These are phyloP conservation scores for Orius insidiosus DNA, from an alignment of 1,140 invertebrate genomes.

Conservation along the genomic window DNA sequence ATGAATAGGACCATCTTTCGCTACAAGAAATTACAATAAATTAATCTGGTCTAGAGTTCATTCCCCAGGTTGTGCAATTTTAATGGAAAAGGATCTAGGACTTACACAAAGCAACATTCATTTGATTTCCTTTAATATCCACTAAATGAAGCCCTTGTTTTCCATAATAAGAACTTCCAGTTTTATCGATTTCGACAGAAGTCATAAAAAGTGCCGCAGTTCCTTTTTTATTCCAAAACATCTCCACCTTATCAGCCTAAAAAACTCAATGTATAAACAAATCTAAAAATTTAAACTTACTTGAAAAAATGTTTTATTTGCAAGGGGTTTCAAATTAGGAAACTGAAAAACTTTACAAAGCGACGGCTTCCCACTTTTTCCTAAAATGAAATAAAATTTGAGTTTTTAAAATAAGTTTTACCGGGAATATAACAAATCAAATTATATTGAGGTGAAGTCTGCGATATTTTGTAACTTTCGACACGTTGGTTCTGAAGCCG, in stretches of 20 bases:
- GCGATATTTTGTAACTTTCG: slow-evolving; percentile 54
- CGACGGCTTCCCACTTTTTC: slow-evolving; percentile 50
- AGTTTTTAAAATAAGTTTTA: no score
- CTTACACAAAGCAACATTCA: slow-evolving; percentile 4
- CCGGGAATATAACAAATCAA: slow-evolving; percentile 46
- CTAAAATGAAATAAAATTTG: no score
- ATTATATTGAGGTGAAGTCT: slow-evolving; percentile 40
- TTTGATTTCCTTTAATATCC: slow-evolving; percentile 56
- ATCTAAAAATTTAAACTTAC: slow-evolving; percentile 26
- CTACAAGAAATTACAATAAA: no score
- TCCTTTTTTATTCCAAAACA: slow-evolving; percentile 78
- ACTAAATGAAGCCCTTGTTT: slow-evolving; percentile 84
- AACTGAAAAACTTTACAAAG: slow-evolving; percentile 66
- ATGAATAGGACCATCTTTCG: slow-evolving; percentile 84
- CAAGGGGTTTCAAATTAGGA: slow-evolving; percentile 61
- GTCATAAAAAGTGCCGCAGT: slow-evolving; percentile 68
- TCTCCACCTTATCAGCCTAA: slow-evolving; percentile 71
- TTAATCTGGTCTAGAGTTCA: no score
- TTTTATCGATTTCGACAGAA: slow-evolving; percentile 80
- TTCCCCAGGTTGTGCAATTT: no score
- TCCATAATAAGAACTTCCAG: slow-evolving; percentile 90
- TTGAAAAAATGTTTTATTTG: slow-evolving; percentile 81
- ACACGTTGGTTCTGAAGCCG: slow-evolving; percentile 57
- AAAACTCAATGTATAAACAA: no score
- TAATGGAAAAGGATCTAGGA: no score